Base-by-base conservation (phyloP, 2,888 invertebrate species). In the Boloria selene region DNA sequence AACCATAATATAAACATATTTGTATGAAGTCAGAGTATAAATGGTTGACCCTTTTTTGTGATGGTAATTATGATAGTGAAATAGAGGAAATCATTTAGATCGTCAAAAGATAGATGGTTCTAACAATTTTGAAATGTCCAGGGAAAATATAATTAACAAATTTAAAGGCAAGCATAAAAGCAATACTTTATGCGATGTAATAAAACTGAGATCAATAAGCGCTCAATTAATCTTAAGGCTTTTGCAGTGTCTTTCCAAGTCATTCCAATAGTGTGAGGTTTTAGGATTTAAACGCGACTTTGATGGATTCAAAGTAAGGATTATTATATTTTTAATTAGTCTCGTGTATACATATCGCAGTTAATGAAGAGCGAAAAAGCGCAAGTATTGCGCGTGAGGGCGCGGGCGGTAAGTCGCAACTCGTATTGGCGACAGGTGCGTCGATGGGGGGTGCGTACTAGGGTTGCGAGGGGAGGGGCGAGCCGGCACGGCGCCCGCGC, bases 401-500 rank as follows among this genome's bases (percentile, higher is more conserved):
- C 26, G 51, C 56, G 47, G 58, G 52, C 44, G 38, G 60, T 5
- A n/a, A 51, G 51, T 61, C 51, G 58, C 63, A 53, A 44, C 26
- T n/a, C 42, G 58, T 58, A 4, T n/a, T 65, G 73, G 65, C 72
- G 75, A 75, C 76, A 77, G 75, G 74, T 75, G 76, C 75, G 73
- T 76, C 75, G 77, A 77, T 80, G 79, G 71, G 70, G 79, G 69
- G 77, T 74, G 78, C 75, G 76, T 77, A 79, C 78, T 70, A 68
- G 79, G 70, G 65, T 72, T 71, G 67, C 73, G 71, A 74, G 73
- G 76, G 77, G 78, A 75, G 79, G 68, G 74, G 73, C 73, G 64
- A 77, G 76, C 73, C 77, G 74, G 78, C 75, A 76, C 81, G 84
- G 87, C 87, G 88, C 88, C 88, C 88, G 89, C 87, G 87, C 86